Percentiles rank a stretch among this genome's conserved stretches.
Evolutionary conservation across 2,888 invertebrate species (phyloP).

Genomic region (Isotomurus palustris): DNA sequence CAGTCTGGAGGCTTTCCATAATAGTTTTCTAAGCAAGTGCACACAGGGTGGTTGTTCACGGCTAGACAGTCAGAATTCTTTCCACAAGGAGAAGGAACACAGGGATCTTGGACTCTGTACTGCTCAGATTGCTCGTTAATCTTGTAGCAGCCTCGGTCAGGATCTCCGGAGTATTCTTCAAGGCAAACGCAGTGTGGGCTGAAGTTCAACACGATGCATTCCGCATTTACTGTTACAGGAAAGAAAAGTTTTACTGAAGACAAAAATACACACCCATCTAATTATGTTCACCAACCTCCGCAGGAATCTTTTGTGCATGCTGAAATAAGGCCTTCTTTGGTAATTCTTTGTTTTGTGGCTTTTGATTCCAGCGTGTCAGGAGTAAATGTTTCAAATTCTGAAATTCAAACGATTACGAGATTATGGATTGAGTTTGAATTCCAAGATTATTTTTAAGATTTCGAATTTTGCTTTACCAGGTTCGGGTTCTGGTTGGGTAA

Average conservation of each 20-base stretch:
- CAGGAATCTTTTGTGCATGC: slow-evolving; percentile 29
- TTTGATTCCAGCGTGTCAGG: background rate
- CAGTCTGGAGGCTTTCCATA: slow-evolving; percentile 46
- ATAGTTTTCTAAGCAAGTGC: slow-evolving; percentile 47
- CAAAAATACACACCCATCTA: too few species aligned
- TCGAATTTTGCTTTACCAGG: background rate
- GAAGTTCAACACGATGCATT: slow-evolving; percentile 38
- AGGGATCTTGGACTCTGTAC: slow-evolving; percentile 51
- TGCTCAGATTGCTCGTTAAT: slow-evolving; percentile 24
- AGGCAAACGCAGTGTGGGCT: slow-evolving; percentile 36
- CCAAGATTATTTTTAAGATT: too few species aligned
- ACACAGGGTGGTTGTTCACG: slow-evolving; percentile 47
- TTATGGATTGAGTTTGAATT: too few species aligned
- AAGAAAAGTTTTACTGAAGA: too few species aligned
- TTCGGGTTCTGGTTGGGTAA: background rate
- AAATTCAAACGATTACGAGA: too few species aligned
- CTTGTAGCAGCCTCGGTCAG: slow-evolving; percentile 16
- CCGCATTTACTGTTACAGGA: too few species aligned
- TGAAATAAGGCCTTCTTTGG: slow-evolving; percentile 8
- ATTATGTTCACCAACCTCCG: too few species aligned
- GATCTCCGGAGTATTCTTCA: slow-evolving; percentile 40
- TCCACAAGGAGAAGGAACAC: slow-evolving; percentile 62
- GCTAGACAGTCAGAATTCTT: slow-evolving; percentile 48
- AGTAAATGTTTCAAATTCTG: too few species aligned
- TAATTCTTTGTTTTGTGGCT: background rate